Base-by-base conservation (phyloP, 2,888 invertebrate genomes). In the Alviniconcha strummeri region DNA sequence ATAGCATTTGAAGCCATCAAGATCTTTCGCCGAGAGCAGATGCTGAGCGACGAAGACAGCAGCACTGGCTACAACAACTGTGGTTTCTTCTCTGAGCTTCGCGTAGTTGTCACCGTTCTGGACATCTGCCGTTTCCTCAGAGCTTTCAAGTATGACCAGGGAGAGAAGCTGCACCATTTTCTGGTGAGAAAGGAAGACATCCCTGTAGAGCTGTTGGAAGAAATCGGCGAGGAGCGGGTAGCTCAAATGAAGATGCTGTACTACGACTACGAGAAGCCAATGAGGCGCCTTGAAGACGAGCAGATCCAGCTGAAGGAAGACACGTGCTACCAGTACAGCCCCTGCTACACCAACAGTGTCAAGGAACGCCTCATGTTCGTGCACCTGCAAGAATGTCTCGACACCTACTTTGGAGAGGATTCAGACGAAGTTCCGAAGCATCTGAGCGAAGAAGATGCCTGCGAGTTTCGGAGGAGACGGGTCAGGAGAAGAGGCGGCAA, bases 381-480 rank as follows among this genome's bases (percentile, higher is more conserved):
- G 17, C 78, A 83, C 69, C 77, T 89, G 57, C 87, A 86, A 79
- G 87, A 87, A 82, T 86, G 87, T 69, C 80, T 88, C 5, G 87
- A 88, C 76, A 83, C 74, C 57, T 88, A 87, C 79, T 87, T 89
- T 82, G 89, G 89, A 17, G 89, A 89, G 83, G 84, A 87, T 5
- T 78, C 82, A 19, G 85, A 88, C 80, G 77, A 78, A 4, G 81
- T 88, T 69, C 88, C 88, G 19, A 69, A 72, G 69, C 57, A 76
- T 55, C 77, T 88, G 17, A 79, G 77, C 7, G 78, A 55, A 11
- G 84, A 84, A 69, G 84, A 87, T 5, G 84, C 83, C 36, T 85
- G 88, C 36, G 84, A 85, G 7, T 88, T 84, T 64, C 78, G 87
- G 19, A 75, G 89, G 81, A 80, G 89, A 69, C 57, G 87, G 36